Percentiles rank a stretch among this genome's conserved stretches.
Evolutionary conservation across 2,113 vertebrate genomes (phyloP).

Genomic region (Camelus bactrianus): DNA sequence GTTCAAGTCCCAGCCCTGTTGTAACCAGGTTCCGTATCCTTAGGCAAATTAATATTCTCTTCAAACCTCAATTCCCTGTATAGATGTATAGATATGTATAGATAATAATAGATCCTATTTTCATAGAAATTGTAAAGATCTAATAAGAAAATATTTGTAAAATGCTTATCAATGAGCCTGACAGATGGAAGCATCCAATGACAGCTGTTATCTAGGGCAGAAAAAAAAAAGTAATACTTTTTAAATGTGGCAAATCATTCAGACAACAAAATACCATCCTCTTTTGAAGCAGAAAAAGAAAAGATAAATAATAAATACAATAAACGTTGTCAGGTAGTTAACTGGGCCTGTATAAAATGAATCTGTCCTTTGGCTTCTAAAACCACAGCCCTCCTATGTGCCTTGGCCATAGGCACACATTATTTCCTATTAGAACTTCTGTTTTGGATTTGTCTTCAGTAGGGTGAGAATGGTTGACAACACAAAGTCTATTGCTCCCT

Average conservation of each 20-base stretch:
- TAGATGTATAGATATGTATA: neutral
- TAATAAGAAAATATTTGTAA: neutral
- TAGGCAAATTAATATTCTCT: neutral
- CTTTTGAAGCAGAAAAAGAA: neutral
- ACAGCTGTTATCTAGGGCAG: neutral
- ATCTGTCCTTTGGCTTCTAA: neutral
- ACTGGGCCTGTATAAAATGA: neutral
- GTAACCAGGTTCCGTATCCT: neutral
- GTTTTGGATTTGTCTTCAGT: neutral
- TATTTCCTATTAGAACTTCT: neutral
- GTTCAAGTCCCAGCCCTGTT: neutral
- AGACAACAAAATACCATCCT: neutral
- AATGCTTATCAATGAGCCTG: neutral
- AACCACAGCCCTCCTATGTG: neutral
- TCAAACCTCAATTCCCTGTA: neutral
- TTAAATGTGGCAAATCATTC: neutral
- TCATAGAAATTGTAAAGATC: neutral
- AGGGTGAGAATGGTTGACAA: neutral
- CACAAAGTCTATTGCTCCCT: neutral
- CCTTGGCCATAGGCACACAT: neutral
- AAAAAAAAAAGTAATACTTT: neutral
- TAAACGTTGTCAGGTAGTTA: neutral
- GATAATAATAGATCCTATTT: neutral
- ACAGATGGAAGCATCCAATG: neutral
- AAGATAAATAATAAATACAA: neutral